Evolutionary conservation across 2,888 invertebrate genomes (phyloP).

Genomic region (Macrosiphum euphorbiae): DNA sequence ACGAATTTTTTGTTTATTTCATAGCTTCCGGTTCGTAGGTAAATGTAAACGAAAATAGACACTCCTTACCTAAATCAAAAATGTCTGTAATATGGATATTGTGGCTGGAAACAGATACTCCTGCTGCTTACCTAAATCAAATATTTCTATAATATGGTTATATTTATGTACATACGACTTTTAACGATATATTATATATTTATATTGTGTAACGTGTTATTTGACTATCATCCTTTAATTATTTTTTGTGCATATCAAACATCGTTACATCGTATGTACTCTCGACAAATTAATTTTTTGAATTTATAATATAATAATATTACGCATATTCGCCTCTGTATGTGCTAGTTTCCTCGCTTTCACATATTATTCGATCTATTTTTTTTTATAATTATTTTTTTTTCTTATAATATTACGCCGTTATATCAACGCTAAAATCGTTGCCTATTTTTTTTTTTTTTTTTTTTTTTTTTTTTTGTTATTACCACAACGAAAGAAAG

Average conservation of each 20-base stretch:
- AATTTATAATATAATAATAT: neutral
- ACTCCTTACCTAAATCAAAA: neutral
- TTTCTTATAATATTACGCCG: neutral
- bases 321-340: too few species aligned
- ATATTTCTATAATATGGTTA: neutral
- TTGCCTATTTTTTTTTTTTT: neutral
- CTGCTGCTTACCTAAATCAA: neutral
- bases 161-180: neutral
- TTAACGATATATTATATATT: neutral
- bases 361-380: conserved; percentile 27
- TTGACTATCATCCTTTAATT: too few species aligned
- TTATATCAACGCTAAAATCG: neutral
- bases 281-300: neutral
- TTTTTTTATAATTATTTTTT: conserved; percentile 33
- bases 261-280: neutral
- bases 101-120: too few species aligned
- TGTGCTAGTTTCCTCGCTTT: conserved; percentile 40
- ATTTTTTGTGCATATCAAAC: neutral
- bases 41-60: neutral
- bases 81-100: too few species aligned
- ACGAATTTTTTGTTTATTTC: neutral
- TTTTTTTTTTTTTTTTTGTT: neutral
- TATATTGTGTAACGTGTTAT: neutral
- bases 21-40: neutral
- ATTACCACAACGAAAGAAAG: neutral